Evolutionary conservation across 2,113 vertebrate genomes (phyloP).

Genomic region (Ceyx melanurus): DNA sequence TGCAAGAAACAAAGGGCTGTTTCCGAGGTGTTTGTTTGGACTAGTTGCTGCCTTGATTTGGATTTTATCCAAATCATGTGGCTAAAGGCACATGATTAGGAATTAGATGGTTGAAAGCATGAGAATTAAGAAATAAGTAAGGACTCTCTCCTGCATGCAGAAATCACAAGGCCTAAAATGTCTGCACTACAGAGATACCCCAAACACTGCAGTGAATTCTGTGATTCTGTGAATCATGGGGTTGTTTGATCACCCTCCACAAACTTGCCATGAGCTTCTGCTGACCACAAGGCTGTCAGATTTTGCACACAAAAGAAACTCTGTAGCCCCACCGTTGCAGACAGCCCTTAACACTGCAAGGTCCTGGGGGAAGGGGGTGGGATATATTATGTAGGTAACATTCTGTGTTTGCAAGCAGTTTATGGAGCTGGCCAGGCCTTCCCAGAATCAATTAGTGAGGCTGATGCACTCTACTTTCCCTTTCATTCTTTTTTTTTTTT

Average conservation of each 20-base stretch:
- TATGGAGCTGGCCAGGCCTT: background rate
- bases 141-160: background rate
- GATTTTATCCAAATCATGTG: conserved; percentile 50
- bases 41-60: conserved; percentile 24
- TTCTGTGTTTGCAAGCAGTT: background rate
- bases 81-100: conserved; percentile 56
- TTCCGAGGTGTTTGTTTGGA: conserved; percentile 39
- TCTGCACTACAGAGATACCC: background rate
- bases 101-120: conserved; percentile 60
- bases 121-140: conserved; percentile 57
- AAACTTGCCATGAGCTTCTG: background rate
- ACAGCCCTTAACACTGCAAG: background rate
- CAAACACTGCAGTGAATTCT: background rate
- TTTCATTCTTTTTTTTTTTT: background rate
- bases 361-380: background rate
- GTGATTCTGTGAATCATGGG: background rate
- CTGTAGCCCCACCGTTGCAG: background rate
- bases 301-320: background rate
- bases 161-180: conserved; percentile 19
- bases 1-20: background rate
- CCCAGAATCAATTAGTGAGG: conserved; percentile 49
- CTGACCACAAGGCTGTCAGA: background rate
- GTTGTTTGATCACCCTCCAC: background rate
- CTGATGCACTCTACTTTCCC: background rate
- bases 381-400: background rate